phyloP scores from a whole-genome alignment of 2,888 invertebrate genomes.

The Acronicta leporina region DNA sequence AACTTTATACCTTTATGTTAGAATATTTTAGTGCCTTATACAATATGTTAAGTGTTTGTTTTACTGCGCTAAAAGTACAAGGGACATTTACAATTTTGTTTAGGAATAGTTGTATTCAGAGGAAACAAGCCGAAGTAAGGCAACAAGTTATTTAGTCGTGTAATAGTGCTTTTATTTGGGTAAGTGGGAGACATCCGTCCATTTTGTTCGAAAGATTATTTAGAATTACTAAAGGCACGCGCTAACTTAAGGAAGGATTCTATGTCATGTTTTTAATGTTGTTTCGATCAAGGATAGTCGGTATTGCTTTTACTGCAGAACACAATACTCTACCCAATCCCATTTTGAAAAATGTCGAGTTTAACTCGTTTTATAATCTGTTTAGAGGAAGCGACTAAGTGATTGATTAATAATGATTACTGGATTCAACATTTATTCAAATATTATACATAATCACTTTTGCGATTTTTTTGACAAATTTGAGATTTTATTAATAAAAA shows the following conservation, averaged over 20 bases:
- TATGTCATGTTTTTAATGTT: background rate
- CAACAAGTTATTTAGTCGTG: slow-evolving; percentile 52
- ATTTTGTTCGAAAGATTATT: slow-evolving; percentile 13
- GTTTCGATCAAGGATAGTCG: background rate
- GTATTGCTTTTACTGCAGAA: background rate
- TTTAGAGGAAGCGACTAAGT: slow-evolving; percentile 5
- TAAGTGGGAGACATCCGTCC: slow-evolving; percentile 53
- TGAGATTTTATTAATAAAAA: slow-evolving; percentile 70
- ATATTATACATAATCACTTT: slow-evolving; percentile 45
- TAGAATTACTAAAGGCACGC: background rate
- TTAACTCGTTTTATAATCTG: slow-evolving; percentile 31
- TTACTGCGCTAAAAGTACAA: slow-evolving; percentile 72
- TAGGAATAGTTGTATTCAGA: slow-evolving; percentile 14
- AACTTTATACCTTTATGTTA: slow-evolving; percentile 5
- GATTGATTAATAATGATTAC: slow-evolving; percentile 7
- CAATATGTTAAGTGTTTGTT: slow-evolving; percentile 43
- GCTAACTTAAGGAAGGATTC: background rate
- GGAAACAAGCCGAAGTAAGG: slow-evolving; percentile 8
- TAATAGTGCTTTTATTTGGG: slow-evolving; percentile 25
- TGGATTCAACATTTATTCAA: slow-evolving; percentile 22
- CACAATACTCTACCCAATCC: background rate
- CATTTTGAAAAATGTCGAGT: slow-evolving; percentile 17
- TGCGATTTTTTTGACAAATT: slow-evolving; percentile 65
- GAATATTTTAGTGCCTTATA: slow-evolving; percentile 41
- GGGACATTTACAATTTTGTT: slow-evolving; percentile 59